Evolutionary conservation across 2,113 vertebrate species (phyloP).

Genomic region (Kryptolebias marmoratus): DNA sequence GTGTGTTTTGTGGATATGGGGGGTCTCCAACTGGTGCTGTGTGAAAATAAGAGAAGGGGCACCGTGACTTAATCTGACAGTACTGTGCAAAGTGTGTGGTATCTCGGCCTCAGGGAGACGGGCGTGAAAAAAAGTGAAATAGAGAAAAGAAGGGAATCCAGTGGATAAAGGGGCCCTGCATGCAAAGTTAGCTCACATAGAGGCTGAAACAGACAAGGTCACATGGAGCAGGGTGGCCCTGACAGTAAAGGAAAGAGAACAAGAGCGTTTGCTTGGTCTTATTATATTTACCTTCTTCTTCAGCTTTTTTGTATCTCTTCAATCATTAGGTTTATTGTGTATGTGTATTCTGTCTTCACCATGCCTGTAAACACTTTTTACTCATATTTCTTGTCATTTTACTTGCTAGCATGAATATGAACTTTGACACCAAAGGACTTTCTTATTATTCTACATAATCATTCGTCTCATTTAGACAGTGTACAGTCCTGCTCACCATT

Average conservation of each 20-base stretch:
- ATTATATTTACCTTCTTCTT: constrained; percentile 59
- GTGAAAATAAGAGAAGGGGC: constrained; percentile 73
- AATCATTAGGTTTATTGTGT: background rate
- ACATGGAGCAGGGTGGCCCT: constrained; percentile 78
- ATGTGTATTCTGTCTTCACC: constrained; percentile 17
- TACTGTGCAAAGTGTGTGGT: constrained; percentile 80
- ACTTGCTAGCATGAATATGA: constrained; percentile 9
- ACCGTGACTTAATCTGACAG: constrained; percentile 80
- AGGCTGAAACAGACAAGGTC: constrained; percentile 80
- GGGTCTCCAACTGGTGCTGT: constrained; percentile 64
- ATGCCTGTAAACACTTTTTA: constrained; percentile 17
- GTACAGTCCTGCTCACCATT: constrained; percentile 19
- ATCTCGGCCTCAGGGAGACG: constrained; percentile 72
- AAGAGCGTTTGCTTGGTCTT: constrained; percentile 55
- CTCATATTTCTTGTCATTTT: constrained; percentile 8
- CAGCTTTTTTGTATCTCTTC: constrained; percentile 12
- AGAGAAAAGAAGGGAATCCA: constrained; percentile 66
- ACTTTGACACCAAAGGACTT: constrained; percentile 3
- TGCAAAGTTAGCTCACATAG: constrained; percentile 71
- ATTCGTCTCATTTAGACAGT: constrained; percentile 67
- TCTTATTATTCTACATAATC: constrained; percentile 6
- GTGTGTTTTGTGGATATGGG: constrained; percentile 49
- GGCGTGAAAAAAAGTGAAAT: constrained; percentile 51
- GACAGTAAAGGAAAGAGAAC: constrained; percentile 59
- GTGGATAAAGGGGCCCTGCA: constrained; percentile 74